These are phyloP conservation scores for Hyposmocoma kahamanoa DNA, from an alignment of 1,140 invertebrate species.

Conservation along the genomic window DNA sequence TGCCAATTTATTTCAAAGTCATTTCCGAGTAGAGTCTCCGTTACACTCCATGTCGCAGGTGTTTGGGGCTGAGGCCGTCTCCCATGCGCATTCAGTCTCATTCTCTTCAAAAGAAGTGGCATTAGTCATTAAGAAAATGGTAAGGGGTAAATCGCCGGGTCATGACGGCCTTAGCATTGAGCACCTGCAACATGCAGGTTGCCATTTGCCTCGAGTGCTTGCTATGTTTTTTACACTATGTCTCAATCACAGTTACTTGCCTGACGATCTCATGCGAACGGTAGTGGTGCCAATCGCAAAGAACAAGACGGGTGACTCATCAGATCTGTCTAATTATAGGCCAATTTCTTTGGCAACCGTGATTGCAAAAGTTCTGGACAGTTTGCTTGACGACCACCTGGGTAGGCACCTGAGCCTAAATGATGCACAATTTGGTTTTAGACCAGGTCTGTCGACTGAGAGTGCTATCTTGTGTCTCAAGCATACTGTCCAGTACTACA, in stretches of 20 bases:
- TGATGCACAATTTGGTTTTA: conserved; percentile 7
- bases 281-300: conserved; percentile 7
- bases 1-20: background rate
- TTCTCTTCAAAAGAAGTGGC: conserved; percentile 2
- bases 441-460: conserved; percentile 4
- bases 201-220: conserved; percentile 1
- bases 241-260: conserved; percentile 1
- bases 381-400: conserved; percentile 5
- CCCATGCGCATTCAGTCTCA: background rate
- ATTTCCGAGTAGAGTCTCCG: background rate
- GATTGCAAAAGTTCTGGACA: conserved; percentile 7
- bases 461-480: conserved; percentile 10
- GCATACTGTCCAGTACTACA: conserved; percentile 10
- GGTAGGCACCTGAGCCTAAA: background rate
- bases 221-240: conserved; percentile 7
- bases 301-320: conserved; percentile 5
- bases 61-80: background rate
- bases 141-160: conserved; percentile 6
- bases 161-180: conserved; percentile 10
- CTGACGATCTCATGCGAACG: conserved; percentile 4
- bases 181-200: conserved; percentile 5
- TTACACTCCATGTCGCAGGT: background rate
- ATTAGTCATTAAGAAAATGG: conserved; percentile 1
- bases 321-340: conserved; percentile 7
- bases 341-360: conserved; percentile 7